Evolutionary conservation across 1,140 invertebrate species (phyloP).

Genomic region (Drosophila tani): DNA sequence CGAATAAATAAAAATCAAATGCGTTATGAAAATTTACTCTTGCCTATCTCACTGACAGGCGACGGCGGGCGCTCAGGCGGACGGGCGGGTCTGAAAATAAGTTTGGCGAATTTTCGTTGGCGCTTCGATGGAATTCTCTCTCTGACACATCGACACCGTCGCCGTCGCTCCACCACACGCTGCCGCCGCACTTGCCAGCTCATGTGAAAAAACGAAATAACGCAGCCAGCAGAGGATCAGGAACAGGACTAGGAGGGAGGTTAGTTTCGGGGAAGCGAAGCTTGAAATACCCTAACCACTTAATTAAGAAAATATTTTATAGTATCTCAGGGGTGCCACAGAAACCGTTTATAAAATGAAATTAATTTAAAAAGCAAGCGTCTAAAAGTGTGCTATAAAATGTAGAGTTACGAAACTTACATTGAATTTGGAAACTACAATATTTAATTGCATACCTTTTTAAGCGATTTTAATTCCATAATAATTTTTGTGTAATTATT

Average conservation of each 20-base stretch:
- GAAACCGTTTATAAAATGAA: not conserved
- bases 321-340: not conserved
- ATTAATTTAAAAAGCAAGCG: not conserved
- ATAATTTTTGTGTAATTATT: too few relatives aligned
- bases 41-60: constrained; percentile 9
- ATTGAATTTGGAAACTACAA: not conserved
- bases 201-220: constrained; percentile 10
- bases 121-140: constrained; percentile 12
- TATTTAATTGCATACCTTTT: not conserved
- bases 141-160: constrained; percentile 19
- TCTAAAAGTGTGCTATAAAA: not conserved
- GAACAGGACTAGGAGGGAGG: not conserved
- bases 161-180: not conserved
- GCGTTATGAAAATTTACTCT: constrained; percentile 46
- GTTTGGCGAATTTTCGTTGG: constrained; percentile 28
- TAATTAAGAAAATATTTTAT: not conserved
- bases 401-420: not conserved
- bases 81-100: constrained; percentile 7
- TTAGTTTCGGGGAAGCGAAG: too few relatives aligned
- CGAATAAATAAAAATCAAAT: constrained; percentile 59
- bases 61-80: not conserved
- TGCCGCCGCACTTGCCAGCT: constrained; percentile 1
- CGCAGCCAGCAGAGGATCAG: constrained; percentile 15
- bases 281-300: not conserved
- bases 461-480: not conserved